These are phyloP conservation scores for Lutraria lutraria DNA, from an alignment of 2,888 invertebrate species.

Conservation along the genomic window DNA sequence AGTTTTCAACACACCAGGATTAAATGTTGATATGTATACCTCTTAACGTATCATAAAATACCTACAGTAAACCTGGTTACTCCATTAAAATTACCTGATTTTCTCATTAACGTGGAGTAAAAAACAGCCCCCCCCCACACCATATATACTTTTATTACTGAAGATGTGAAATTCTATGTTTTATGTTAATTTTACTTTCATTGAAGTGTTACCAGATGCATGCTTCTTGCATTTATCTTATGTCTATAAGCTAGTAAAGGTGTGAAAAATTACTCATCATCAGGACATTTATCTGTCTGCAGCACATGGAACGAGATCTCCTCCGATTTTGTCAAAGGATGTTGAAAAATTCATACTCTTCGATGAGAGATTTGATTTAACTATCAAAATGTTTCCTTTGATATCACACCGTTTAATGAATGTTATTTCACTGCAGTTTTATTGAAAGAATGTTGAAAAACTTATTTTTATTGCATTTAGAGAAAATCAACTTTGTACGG, in stretches of 20 bases:
- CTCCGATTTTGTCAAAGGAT: no score
- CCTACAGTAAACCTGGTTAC: neutral
- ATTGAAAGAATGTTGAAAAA: no score
- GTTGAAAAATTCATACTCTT: no score
- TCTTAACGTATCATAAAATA: neutral
- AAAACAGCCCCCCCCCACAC: neutral
- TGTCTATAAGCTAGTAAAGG: neutral
- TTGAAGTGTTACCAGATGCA: neutral
- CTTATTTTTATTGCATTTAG: no score
- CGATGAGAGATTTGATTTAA: no score
- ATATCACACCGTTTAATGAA: no score
- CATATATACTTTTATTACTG: neutral
- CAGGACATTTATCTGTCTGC: neutral
- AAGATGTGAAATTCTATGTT: neutral
- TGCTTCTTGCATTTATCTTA: neutral
- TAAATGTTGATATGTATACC: conserved; percentile 5
- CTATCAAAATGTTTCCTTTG: no score
- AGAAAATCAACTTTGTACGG: no score
- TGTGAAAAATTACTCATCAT: neutral
- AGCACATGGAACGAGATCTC: no score
- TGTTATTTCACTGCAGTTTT: no score
- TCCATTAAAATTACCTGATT: conserved; percentile 17
- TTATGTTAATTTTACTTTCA: neutral
- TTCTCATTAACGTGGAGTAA: conserved; percentile 4
- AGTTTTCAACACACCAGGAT: neutral